Conservation (phyloP, 2,888 invertebrate species). For the Limnephilus marmoratus region DNA sequence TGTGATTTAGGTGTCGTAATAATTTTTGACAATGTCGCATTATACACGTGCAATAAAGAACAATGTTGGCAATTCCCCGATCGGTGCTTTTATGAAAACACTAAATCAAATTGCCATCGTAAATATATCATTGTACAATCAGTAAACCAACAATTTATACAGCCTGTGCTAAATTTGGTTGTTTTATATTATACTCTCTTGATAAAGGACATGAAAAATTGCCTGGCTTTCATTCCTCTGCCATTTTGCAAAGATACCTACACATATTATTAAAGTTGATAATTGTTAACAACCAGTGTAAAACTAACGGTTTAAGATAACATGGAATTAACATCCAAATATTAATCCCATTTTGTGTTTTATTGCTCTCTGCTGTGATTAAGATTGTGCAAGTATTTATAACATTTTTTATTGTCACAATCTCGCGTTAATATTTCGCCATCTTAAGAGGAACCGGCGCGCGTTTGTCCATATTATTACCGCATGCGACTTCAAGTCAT, state of each 20-base stretch:
- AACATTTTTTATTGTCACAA: background rate
- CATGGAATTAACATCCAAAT: background rate
- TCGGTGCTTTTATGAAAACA: slow-evolving; percentile 57
- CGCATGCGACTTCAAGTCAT: too few species aligned
- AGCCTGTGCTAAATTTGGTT: slow-evolving; percentile 58
- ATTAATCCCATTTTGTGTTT: background rate
- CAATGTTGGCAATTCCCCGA: slow-evolving; percentile 22
- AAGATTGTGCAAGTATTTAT: background rate
- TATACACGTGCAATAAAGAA: slow-evolving; percentile 38
- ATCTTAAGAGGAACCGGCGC: too few species aligned
- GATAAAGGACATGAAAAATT: background rate
- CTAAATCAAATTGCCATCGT: slow-evolving; percentile 62
- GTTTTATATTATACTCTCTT: slow-evolving; percentile 40
- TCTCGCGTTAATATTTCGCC: background rate
- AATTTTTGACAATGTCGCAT: slow-evolving; percentile 23
- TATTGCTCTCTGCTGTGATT: background rate
- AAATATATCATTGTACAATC: slow-evolving; percentile 57
- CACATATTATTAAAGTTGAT: background rate
- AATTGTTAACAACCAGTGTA: background rate
- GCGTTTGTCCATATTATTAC: too few species aligned
- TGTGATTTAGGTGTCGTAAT: slow-evolving; percentile 45
- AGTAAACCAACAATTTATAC: slow-evolving; percentile 59
- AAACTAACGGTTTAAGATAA: background rate
- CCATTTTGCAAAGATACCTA: background rate
- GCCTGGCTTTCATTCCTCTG: background rate